These are phyloP conservation scores for Nomada flava DNA, from an alignment of 2,888 invertebrate species.

Conservation along the genomic window DNA sequence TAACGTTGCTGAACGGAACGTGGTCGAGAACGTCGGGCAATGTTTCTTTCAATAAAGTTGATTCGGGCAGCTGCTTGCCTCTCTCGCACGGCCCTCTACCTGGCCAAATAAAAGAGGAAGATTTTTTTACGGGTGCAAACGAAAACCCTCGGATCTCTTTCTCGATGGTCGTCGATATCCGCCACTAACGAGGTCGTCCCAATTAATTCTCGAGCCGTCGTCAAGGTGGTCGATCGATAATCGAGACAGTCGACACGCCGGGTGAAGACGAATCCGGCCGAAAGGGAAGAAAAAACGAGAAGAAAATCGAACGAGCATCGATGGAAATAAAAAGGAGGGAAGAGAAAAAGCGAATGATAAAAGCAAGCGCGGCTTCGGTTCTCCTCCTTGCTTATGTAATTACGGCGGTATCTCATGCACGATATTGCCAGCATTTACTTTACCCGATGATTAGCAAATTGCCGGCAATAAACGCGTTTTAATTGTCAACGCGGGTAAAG, in stretches of 20 bases:
- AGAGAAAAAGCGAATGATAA: background rate
- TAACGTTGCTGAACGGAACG: background rate
- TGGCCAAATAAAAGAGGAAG: constrained; percentile 61
- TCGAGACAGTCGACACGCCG: constrained; percentile 68
- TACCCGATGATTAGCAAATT: constrained; percentile 49
- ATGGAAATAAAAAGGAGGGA: background rate
- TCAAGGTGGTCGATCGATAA: constrained; percentile 72
- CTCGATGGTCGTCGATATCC: constrained; percentile 68
- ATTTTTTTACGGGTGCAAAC: constrained; percentile 67
- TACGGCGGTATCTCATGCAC: constrained; percentile 37
- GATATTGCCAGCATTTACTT: constrained; percentile 39
- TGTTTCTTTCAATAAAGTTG: constrained; percentile 32
- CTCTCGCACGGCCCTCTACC: constrained; percentile 35
- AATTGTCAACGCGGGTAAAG: constrained; percentile 30
- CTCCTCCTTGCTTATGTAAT: constrained; percentile 50
- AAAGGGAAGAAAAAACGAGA: constrained; percentile 49
- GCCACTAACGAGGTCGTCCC: constrained; percentile 72
- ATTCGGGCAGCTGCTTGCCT: constrained; percentile 47
- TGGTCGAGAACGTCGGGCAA: constrained; percentile 5
- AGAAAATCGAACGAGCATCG: constrained; percentile 35
- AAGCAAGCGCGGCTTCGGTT: background rate
- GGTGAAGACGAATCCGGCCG: constrained; percentile 67
- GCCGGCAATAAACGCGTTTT: constrained; percentile 48
- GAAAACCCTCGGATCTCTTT: constrained; percentile 65
- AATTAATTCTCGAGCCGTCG: constrained; percentile 71